Evolutionary conservation across 2,888 invertebrate genomes (phyloP), one percentile per base, ranked within the genome.

Genomic region (Xanthia togata): DNA sequence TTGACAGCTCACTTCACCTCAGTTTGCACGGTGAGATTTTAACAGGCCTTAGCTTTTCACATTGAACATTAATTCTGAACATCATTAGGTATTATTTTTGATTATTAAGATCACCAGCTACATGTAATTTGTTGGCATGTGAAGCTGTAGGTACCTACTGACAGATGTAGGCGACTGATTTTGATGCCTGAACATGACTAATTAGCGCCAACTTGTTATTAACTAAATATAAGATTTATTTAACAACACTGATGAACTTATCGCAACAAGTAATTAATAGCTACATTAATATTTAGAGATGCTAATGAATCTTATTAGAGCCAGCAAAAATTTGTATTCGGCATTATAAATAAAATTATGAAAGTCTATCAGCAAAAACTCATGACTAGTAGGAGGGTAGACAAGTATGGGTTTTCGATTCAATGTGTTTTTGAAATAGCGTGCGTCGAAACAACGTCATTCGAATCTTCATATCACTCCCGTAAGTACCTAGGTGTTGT

Each of bases 231-330:
- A 14, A 23, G 17, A 4, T 41, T 78, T 26, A 59, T 44, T 50
- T 23, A 70, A 70, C n/a, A 78, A 78, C 50, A 41, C 23, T 70
- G 35, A 57, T 53, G 35, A 44, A 53, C 12, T 64, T 71, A 41
- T 20, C 35, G 55, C 23, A 26, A 67, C 17, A 44, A 23, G 8
- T 44, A 35, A 68, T 60, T 44, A 35, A 26, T 44, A 60, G 20
- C 31, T 53, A 31, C 17, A 50, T 78, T 57, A 57, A 35, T 70
- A 57, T 63, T 77, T 2, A 26, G 26, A 55, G 26, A 69, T 63
- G 9, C 50, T 68, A 38, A 77, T 20, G 2, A 77, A 68, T 55
- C 38, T 50, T 64, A 26, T 76, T 65, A 53, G n/a, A 31, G 50
- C 38, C 2, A 12, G 75, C 65, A 50, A 50, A 12, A 55, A 11